Conservation (phyloP, 1,140 invertebrate species). For the Brachionus plicatilis region DNA sequence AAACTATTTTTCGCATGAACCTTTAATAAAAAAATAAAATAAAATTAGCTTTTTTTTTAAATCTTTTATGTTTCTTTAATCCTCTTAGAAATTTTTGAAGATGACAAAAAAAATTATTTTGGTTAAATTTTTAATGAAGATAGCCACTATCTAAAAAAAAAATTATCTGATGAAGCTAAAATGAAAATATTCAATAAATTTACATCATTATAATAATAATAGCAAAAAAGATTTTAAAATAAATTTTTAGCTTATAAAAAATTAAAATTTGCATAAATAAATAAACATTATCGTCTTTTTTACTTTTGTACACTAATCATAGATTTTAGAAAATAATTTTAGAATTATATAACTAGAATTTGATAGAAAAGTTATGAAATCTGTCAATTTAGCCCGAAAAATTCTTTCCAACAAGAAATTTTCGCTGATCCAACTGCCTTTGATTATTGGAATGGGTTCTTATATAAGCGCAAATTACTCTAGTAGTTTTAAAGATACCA, state of each 20-base stretch:
- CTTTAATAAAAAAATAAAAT: too few relatives aligned
- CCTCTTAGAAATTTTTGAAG: too few relatives aligned
- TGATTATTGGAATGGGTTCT: neutral
- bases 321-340: neutral
- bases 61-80: too few relatives aligned
- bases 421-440: neutral
- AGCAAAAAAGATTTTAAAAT: too few relatives aligned
- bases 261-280: neutral
- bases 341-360: neutral
- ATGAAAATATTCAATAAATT: too few relatives aligned
- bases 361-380: neutral
- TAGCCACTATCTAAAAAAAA: too few relatives aligned
- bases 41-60: too few relatives aligned
- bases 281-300: neutral
- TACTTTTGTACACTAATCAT: neutral
- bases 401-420: neutral
- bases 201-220: too few relatives aligned
- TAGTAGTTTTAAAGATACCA: neutral
- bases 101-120: too few relatives aligned
- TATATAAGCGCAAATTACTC: neutral
- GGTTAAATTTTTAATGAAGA: too few relatives aligned
- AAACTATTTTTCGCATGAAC: too few relatives aligned
- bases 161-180: too few relatives aligned
- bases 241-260: neutral
- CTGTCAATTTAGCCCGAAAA: neutral